These are phyloP conservation scores for Apostichopus parvimensis DNA, from an alignment of 35 echinoderm and acorn worm genomes.

Conservation along the genomic window DNA sequence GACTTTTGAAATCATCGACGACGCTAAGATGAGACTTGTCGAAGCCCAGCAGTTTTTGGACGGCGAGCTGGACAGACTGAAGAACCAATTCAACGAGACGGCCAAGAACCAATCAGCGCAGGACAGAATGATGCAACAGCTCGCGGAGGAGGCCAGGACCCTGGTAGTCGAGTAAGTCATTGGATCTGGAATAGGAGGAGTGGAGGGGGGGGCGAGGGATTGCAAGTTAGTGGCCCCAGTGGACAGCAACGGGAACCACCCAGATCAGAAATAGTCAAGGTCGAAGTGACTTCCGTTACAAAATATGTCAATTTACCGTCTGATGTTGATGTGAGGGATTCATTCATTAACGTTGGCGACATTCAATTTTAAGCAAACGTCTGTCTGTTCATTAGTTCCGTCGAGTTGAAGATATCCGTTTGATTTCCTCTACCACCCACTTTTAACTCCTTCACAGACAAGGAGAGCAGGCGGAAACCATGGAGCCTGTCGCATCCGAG, in stretches of 20 bases:
- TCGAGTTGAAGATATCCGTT: not conserved
- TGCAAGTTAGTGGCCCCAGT: too few relatives aligned
- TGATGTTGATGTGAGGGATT: too few relatives aligned
- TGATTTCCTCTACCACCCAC: not conserved
- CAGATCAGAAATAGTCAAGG: too few relatives aligned
- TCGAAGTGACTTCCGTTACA: too few relatives aligned
- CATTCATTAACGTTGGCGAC: too few relatives aligned
- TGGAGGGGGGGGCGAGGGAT: not conserved
- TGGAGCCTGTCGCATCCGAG: conserved; percentile 46
- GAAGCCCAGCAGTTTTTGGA: conserved; percentile 66
- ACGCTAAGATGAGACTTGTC: conserved; percentile 55
- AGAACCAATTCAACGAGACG: conserved; percentile 45
- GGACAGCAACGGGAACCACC: too few relatives aligned
- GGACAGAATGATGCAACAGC: conserved; percentile 65
- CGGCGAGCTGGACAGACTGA: conserved; percentile 41
- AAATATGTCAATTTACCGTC: too few relatives aligned
- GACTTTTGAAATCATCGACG: conserved; percentile 69
- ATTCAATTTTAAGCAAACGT: too few relatives aligned
- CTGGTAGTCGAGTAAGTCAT: conserved; percentile 68
- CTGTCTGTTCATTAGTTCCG: not conserved
- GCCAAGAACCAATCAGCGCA: conserved; percentile 72
- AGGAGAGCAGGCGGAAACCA: conserved; percentile 2
- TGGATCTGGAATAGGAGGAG: not conserved
- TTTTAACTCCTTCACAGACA: conserved; percentile 20
- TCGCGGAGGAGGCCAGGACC: conserved; percentile 66